Conservation (phyloP, 2,797 vertebrate species). For the Alca torda region DNA sequence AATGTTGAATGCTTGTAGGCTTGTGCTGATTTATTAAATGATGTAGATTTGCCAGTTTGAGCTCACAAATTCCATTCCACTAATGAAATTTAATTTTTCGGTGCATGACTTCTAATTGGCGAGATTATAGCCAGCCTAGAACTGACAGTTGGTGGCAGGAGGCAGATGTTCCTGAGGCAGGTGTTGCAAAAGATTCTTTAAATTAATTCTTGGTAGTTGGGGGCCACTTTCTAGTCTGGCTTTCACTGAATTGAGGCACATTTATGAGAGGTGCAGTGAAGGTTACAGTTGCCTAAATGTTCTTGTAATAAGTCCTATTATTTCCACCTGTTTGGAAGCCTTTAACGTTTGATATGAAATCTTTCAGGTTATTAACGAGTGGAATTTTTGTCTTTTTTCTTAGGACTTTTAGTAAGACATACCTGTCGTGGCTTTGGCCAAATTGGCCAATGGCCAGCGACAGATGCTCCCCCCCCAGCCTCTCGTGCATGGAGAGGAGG, state of each 20-base stretch:
- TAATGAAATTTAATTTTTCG: slow-evolving; percentile 41
- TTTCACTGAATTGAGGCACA: neutral
- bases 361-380: neutral
- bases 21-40: slow-evolving; percentile 21
- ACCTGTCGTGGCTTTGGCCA: too few species aligned
- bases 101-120: neutral
- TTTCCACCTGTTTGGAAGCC: neutral
- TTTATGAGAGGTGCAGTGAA: neutral
- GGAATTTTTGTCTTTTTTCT: neutral
- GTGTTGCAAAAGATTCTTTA: neutral
- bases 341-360: neutral
- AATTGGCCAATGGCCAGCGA: too few species aligned
- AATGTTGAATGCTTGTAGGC: neutral
- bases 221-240: neutral
- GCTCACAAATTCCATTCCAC: slow-evolving; percentile 17
- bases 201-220: neutral
- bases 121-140: neutral
- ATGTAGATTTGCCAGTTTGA: slow-evolving; percentile 16
- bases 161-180: slow-evolving; percentile 20
- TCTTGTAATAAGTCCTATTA: neutral
- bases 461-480: too few species aligned
- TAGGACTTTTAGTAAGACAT: neutral
- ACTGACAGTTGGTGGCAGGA: neutral
- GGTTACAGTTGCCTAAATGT: neutral
- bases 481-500: too few species aligned